Evolutionary conservation across 1,140 invertebrate genomes (phyloP), one percentile per base, ranked within the genome.

Genomic region (Diorhabda elongata): DNA sequence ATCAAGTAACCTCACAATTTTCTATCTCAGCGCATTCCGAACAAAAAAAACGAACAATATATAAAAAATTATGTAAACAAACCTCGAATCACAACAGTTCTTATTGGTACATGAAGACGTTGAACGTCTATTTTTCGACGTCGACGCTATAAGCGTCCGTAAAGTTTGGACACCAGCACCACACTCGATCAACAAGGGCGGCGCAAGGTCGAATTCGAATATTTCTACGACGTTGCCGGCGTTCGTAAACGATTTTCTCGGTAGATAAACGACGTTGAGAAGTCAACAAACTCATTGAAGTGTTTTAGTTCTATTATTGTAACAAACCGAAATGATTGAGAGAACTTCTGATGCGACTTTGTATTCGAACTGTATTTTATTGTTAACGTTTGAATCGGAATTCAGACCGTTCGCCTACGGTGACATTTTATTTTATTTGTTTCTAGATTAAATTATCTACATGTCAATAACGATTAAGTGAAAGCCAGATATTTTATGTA

Each of bases 181-280:
- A 73, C 66, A 74, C 74, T 74, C 72, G 45, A 58, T 57, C 56
- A 58, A 61, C 73, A 76, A 76, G 75, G 75, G 69, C 75, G 70
- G 69, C 69, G 42, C 75, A 76, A 76, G 75, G 75, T 74, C 75
- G 73, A 68, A 52, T 52, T 52, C 47, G 47, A n/a, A 8, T 52
- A 8, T 52, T 8, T 8, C n/a, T n/a, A n/a, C 47, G 47, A 4
- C 4, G 47, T 52, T 52, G 47, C 47, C 47, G 4, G 47, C 2
- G 6, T 6, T 52, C 2, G 47, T n/a, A 6, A n/a, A n/a, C 47
- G 4, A 52, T 52, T 52, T 52, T 52, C 47, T 52, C n/a, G 6
- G 47, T n/a, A 52, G 47, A n/a, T 44, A 9, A 44, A 65, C 71
- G 71, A n/a, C 47, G 4, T 8, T 8, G 47, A 52, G 47, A 52